Evolutionary conservation across 2,113 vertebrate genomes (phyloP), one percentile per base, ranked within the genome.

Genomic region (Prietella phreatophila): DNA sequence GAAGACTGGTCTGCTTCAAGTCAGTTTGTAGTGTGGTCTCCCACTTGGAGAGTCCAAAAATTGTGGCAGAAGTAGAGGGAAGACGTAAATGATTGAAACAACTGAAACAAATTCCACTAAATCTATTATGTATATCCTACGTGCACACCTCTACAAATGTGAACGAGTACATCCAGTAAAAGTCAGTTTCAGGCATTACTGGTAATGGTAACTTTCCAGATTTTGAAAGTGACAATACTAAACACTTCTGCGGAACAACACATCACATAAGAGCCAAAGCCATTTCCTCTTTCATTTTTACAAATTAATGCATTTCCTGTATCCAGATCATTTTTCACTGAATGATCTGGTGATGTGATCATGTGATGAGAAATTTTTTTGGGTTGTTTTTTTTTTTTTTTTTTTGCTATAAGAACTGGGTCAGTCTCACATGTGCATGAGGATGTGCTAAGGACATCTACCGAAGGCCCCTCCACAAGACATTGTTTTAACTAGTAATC

Each of bases 401-500:
- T 30, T 88, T 47, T 71, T 8, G 20, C 15, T 8, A 17, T 65
- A 6, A 30, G 61, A 53, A 67, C 60, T 65, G 47, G 75, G 5
- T 5, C 61, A 71, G 73, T 36, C 84, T 73, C 71, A 36, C 55
- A 75, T 22, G 53, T 56, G 14, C 55, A 56, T 56, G n/a, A 81
- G 76, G 55, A 71, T 82, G 27, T 82, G 65, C 50, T n/a, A 55
- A 79, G 61, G 81, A 88, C 50, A 75, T 86, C 82, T 76, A 75
- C 13, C 3, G 11, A 22, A 84, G 82, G 75, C 82, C 82, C 85
- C 79, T 85, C 79, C 36, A 76, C 83, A 87, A 86, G 82, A 42
- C n/a, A 83, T 82, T 93, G 90, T 92, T 92, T 91, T 91, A 92
- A 91, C 91, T 88, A 73, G 88, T 93, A 92, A 93, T 91, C 90